Base-by-base conservation (phyloP, 2,797 vertebrate species). In the Moxostoma hubbsi region DNA sequence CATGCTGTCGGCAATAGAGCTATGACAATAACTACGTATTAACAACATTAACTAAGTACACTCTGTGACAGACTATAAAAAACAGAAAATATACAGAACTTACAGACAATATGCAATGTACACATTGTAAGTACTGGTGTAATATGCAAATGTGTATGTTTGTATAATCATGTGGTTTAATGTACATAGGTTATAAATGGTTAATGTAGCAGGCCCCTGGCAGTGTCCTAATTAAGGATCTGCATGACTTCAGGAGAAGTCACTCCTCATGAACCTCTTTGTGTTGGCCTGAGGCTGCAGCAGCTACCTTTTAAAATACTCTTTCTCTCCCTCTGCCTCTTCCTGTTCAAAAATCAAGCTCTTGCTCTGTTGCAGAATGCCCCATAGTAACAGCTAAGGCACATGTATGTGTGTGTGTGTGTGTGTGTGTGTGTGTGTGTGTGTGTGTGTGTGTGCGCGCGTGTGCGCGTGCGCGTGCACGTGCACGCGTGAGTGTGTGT, bases 231-330 rank as follows among this genome's bases (percentile, higher is more conserved):
- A 63, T 62, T 58, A n/a, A 62, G 12, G 15, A 50, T 58, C 68
- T 57, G 6, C 13, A 62, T 24, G 18, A 57, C 66, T 78, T 54
- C 57, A 18, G 58, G 66, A 13, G 58, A 64, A 63, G 43, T 71
- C 45, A 24, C 24, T 18, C 9, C 36, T 15, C 43, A 43, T 75
- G 13, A 55, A 15, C 62, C 12, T 24, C 11, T 18, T 2, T 2
- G 10, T 71, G 59, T 62, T 15, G 16, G 15, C 77, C 77, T 57
- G 43, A 64, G 59, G 77, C 77, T 49, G 67, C 6, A 0, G 15
- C 46, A 62, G 16, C 24, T 59, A 59, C 13, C 75, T 50, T 69
- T 36, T 36, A 36, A 36, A 36, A 36, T 36, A 36, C 36, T 36
- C 2, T 3, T 36, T 36, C 36, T 36, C 36, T 36, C 36, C 36